A percentile compares a stretch with the other conserved stretches of the same genome.
phyloP scores from a whole-genome alignment of 2,888 invertebrate species.

The Clunio marinus region DNA sequence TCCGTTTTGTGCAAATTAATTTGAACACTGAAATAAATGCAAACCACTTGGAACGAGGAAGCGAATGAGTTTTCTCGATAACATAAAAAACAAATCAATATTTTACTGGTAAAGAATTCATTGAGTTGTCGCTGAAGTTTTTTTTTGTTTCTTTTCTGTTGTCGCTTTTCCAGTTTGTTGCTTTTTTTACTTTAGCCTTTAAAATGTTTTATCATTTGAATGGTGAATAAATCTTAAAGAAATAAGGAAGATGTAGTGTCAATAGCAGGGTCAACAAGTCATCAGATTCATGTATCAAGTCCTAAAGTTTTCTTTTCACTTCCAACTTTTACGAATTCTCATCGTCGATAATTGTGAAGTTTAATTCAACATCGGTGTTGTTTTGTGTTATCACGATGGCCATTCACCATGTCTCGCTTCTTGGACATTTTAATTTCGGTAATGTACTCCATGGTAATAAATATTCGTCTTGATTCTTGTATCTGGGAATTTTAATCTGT shows the following conservation, averaged over 20 bases:
- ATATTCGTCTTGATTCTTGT: not conserved
- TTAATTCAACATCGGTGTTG: not conserved
- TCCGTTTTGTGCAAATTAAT: not conserved
- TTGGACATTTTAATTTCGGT: not conserved
- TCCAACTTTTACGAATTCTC: not conserved
- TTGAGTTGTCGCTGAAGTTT: slow-evolving; percentile 5
- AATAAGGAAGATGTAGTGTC: slow-evolving; percentile 6
- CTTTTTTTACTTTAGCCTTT: no score
- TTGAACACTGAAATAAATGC: not conserved
- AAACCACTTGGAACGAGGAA: not conserved
- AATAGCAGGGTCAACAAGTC: slow-evolving; percentile 12
- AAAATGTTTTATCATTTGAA: not conserved
- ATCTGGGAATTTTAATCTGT: not conserved
- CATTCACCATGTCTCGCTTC: not conserved
- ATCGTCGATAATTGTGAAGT: not conserved
- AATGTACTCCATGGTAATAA: not conserved
- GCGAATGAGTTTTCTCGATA: not conserved
- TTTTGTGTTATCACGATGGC: no score
- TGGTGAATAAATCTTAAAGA: not conserved
- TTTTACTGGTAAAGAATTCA: slow-evolving; percentile 7
- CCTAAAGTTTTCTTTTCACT: not conserved
- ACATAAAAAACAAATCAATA: not conserved
- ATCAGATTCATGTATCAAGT: not conserved
- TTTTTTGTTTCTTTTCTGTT: not conserved
- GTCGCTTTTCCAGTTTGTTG: slow-evolving; percentile 9